Evolutionary conservation across 2,113 vertebrate genomes (phyloP).

Genomic region (Procavia capensis): DNA sequence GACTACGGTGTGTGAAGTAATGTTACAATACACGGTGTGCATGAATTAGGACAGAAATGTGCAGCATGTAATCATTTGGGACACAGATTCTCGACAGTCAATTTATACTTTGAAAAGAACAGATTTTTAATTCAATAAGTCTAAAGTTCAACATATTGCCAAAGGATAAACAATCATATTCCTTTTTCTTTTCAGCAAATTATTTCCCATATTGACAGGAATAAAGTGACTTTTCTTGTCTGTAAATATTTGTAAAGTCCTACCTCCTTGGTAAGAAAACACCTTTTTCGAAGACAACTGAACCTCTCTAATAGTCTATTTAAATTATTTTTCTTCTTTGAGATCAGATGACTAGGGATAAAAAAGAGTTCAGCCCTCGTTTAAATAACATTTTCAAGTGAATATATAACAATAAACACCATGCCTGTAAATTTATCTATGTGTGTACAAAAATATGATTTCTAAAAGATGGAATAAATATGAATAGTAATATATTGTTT

Average conservation of each 20-base stretch:
- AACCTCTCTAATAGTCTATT: background rate
- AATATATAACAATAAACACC: conserved; percentile 24
- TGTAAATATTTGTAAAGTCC: background rate
- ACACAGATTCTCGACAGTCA: conserved; percentile 66
- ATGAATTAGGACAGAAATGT: conserved; percentile 81
- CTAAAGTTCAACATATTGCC: conserved; percentile 47
- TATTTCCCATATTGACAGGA: conserved; percentile 22
- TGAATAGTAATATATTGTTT: background rate
- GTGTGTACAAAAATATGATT: background rate
- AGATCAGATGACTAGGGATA: background rate
- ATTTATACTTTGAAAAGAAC: conserved; percentile 71
- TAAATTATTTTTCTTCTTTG: conserved; percentile 23
- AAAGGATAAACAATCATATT: conserved; percentile 56
- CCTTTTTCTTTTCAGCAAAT: conserved; percentile 31
- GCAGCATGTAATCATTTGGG: conserved; percentile 76
- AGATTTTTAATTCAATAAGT: conserved; percentile 56
- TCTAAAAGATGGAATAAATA: background rate
- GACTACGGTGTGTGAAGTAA: conserved; percentile 86
- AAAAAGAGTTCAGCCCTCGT: background rate
- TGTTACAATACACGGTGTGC: conserved; percentile 76
- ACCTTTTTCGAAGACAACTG: background rate
- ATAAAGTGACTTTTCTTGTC: conserved; percentile 2
- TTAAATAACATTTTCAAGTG: conserved; percentile 41
- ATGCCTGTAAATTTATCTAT: background rate
- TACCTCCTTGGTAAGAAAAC: conserved; percentile 3